Evolutionary conservation across 2,888 invertebrate species (phyloP).

Genomic region (Pandemis heparana): DNA sequence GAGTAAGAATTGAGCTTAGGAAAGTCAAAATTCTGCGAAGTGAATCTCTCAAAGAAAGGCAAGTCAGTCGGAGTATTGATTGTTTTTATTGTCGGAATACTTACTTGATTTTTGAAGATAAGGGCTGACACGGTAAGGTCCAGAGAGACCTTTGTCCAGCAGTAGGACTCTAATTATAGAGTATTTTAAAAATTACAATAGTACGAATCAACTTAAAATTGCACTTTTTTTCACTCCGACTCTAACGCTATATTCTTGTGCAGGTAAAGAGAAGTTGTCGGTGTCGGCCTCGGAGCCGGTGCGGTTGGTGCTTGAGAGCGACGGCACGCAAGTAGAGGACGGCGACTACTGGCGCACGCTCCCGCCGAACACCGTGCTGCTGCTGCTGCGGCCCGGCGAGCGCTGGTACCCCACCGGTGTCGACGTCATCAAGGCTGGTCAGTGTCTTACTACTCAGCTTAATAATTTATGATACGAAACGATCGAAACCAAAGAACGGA

Average conservation of each 20-base stretch:
- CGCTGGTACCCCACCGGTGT: constrained; percentile 97
- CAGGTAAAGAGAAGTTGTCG: constrained; percentile 96
- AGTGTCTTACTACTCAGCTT: neutral
- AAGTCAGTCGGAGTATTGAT: neutral
- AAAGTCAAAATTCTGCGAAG: neutral
- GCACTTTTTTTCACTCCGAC: too few relatives aligned
- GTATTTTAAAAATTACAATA: too few relatives aligned
- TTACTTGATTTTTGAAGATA: too few relatives aligned
- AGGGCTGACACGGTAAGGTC: too few relatives aligned
- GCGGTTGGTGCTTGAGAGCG: constrained; percentile 96
- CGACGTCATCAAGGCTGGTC: constrained; percentile 92
- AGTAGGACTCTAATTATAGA: too few relatives aligned
- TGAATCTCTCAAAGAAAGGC: neutral
- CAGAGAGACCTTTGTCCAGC: too few relatives aligned
- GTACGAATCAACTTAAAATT: too few relatives aligned
- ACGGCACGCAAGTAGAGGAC: constrained; percentile 99
- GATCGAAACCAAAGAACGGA: neutral
- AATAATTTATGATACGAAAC: neutral
- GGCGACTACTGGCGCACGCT: constrained; percentile 98
- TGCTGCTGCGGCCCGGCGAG: constrained; percentile 95
- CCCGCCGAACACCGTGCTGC: constrained; percentile 95
- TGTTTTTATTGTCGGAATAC: too few relatives aligned
- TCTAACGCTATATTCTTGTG: neutral
- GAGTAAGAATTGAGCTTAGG: neutral
- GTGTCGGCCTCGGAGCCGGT: constrained; percentile 95